Percentiles rank a stretch among this genome's conserved stretches.
Conservation (phyloP, 2,797 vertebrate species). For the Semaprochilodus insignis region DNA sequence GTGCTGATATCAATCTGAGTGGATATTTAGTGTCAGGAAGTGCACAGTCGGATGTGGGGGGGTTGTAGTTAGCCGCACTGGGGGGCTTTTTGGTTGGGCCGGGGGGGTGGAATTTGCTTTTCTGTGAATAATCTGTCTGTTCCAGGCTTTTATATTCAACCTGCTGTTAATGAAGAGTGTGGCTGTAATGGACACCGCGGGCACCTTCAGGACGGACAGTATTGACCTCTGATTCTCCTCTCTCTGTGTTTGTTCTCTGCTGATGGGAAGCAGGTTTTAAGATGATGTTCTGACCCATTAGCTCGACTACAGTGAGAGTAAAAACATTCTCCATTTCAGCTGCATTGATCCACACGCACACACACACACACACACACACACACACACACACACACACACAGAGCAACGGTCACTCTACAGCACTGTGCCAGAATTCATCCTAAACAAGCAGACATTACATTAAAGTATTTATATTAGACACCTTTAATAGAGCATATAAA, state of each 20-base stretch:
- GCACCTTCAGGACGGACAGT: slow-evolving; percentile 51
- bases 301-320: slow-evolving; percentile 67
- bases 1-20: slow-evolving; percentile 48
- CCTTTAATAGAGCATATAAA: too few relatives aligned
- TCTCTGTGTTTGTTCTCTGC: slow-evolving; percentile 55
- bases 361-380: slow-evolving; percentile 7
- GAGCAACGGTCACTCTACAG: background rate
- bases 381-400: slow-evolving; percentile 45
- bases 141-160: slow-evolving; percentile 57
- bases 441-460: too few relatives aligned
- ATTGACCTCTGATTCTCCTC: slow-evolving; percentile 74
- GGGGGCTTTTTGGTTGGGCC: slow-evolving; percentile 60
- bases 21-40: slow-evolving; percentile 61
- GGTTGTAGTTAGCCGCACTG: slow-evolving; percentile 55
- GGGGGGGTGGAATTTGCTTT: slow-evolving; percentile 51
- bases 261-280: slow-evolving; percentile 79
- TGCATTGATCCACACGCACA: slow-evolving; percentile 73
- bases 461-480: too few relatives aligned
- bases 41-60: slow-evolving; percentile 67
- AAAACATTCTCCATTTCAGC: slow-evolving; percentile 76
- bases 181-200: slow-evolving; percentile 68
- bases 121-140: slow-evolving; percentile 22
- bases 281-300: slow-evolving; percentile 77
- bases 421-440: too few relatives aligned
- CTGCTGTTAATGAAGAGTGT: slow-evolving; percentile 71